Evolutionary conservation across 2,888 invertebrate genomes (phyloP), one percentile per base, ranked within the genome.

Genomic region (Andrena bucephala): DNA sequence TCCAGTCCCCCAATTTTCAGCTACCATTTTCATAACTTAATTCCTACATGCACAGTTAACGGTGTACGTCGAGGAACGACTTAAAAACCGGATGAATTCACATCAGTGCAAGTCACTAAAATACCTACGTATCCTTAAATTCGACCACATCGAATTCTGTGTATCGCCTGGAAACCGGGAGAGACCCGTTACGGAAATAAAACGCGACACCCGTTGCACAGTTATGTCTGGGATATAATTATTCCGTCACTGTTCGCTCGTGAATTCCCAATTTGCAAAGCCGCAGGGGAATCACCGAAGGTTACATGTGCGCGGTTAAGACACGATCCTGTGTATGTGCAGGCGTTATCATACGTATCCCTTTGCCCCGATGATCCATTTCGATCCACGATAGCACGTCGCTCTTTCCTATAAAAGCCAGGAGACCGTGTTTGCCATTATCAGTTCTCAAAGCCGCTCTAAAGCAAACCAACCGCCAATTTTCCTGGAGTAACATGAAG

Each of bases 401-500:
- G 16, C 42, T 42, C 42, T 42, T 36, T 36, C 24, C 10, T 79
- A 79, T 70, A 79, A 77, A 29, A 36, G n/a, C n/a, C 48, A 52
- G 24, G 2, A 8, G 36, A 20, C 2, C 24, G 20, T 13, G 5
- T 77, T 6, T 5, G n/a, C 0, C 50, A 24, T 36, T 60, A 77
- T 65, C 59, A 79, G 42, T 79, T 66, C n/a, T 8, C 42, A 0
- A 42, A 59, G 27, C 36, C 31, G 16, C 13, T 5, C 10, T 20
- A 8, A 33, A 2, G 29, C n/a, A 20, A 65, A 10, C 27, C 24
- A 1, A 10, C 29, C 29, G 24, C 1, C 6, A 20, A 29, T 2
- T 52, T 50, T 24, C 8, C 24, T 3, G 8, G 8, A 8, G 36
- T 31, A 81, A 31, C 29, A 81, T 81, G 80, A 77, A 79, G 4